Percentiles rank a stretch among this genome's conserved stretches.
Conservation (phyloP, 2,113 vertebrate genomes). For the Siniperca chuatsi region DNA sequence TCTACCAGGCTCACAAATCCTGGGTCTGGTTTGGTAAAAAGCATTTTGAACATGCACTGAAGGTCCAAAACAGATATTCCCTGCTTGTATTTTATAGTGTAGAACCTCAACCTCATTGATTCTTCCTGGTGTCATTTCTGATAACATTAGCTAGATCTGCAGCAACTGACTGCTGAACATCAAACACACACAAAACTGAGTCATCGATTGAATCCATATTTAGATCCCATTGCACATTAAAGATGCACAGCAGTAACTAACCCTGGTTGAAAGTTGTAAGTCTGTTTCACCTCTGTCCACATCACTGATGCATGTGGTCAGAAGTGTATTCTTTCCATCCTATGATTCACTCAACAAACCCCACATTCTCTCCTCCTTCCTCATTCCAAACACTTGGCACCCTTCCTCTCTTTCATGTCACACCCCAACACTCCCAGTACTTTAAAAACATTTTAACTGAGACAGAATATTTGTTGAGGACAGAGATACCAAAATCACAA, state of each 20-base stretch:
- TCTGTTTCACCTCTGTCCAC: neutral
- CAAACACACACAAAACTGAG: neutral
- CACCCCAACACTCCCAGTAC: neutral
- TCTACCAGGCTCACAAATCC: too few relatives aligned
- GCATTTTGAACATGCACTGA: neutral
- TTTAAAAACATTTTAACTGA: constrained; percentile 29
- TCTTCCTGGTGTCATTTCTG: neutral
- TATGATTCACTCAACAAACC: neutral
- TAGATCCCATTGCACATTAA: neutral
- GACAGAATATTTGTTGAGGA: neutral
- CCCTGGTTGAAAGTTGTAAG: too few relatives aligned
- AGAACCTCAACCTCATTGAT: neutral
- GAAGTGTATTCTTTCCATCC: neutral
- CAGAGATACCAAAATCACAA: constrained; percentile 17
- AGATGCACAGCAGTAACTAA: neutral
- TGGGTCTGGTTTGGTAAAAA: neutral
- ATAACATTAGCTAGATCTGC: neutral
- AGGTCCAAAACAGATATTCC: neutral
- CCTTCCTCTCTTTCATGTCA: neutral
- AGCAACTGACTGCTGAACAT: neutral
- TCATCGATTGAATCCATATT: neutral
- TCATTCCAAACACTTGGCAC: constrained; percentile 42
- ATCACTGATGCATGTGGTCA: neutral
- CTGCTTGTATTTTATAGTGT: neutral
- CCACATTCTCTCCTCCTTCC: constrained; percentile 26